Evolutionary conservation across 2,888 invertebrate species (phyloP).

Genomic region (Orthosia gracilis): DNA sequence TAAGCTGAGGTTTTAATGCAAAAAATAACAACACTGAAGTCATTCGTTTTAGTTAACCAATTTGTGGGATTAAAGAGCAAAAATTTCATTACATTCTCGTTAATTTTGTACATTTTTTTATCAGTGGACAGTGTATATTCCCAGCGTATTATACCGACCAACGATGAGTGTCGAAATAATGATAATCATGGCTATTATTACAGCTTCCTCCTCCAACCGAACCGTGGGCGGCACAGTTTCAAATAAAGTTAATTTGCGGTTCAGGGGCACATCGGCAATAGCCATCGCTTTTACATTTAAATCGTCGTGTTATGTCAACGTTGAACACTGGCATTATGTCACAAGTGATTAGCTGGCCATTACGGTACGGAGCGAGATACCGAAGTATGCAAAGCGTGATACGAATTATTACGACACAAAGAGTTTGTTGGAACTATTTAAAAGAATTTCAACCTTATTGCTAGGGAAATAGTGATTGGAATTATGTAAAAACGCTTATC

Average conservation of each 20-base stretch:
- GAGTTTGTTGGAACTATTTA: slow-evolving; percentile 29
- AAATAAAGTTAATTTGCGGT: slow-evolving; percentile 60
- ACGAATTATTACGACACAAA: slow-evolving; percentile 49
- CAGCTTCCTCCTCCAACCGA: slow-evolving; percentile 31
- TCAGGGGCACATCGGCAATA: slow-evolving; percentile 52
- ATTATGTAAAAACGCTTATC: slow-evolving; percentile 17
- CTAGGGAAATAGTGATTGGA: slow-evolving; percentile 5
- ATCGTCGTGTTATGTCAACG: slow-evolving; percentile 49
- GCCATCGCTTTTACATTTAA: slow-evolving; percentile 45
- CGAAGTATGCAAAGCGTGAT: slow-evolving; percentile 60
- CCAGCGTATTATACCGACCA: slow-evolving; percentile 48
- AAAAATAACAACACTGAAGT: not conserved
- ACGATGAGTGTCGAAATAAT: slow-evolving; percentile 62
- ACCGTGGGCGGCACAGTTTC: slow-evolving; percentile 45
- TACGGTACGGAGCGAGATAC: slow-evolving; percentile 47
- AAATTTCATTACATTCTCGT: not conserved
- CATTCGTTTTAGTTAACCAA: not conserved
- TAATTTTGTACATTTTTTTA: not conserved
- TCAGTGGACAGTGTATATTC: slow-evolving; percentile 19
- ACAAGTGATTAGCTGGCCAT: slow-evolving; percentile 57
- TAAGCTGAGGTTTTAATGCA: not conserved
- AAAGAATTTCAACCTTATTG: slow-evolving; percentile 54
- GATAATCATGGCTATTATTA: slow-evolving; percentile 63
- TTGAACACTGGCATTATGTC: slow-evolving; percentile 57
- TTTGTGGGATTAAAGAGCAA: not conserved